These are phyloP conservation scores for Drosophila tanythrix DNA, from an alignment of 2,888 invertebrate genomes.

Conservation along the genomic window DNA sequence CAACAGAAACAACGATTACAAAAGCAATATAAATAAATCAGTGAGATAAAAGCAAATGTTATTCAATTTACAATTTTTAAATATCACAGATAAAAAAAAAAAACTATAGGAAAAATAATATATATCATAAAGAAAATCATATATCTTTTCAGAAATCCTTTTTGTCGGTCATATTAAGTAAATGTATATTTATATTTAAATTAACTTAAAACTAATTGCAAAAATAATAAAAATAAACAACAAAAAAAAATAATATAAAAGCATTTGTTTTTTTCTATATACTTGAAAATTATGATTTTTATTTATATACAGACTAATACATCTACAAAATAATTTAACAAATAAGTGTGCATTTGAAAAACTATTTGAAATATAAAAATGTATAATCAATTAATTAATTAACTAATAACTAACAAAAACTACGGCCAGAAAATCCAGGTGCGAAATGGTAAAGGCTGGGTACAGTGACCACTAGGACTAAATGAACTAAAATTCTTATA, in stretches of 20 bases:
- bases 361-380: too few species aligned
- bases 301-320: not conserved
- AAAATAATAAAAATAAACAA: constrained; percentile 27
- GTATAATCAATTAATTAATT: not conserved
- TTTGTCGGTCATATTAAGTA: constrained; percentile 64
- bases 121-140: constrained; percentile 7
- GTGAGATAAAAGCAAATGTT: constrained; percentile 26
- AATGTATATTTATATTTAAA: constrained; percentile 72
- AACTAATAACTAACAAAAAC: not conserved
- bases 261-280: not conserved
- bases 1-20: constrained; percentile 46
- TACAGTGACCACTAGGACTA: constrained; percentile 45
- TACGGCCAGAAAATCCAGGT: not conserved
- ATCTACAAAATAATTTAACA: not conserved
- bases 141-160: constrained; percentile 42
- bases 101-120: constrained; percentile 14
- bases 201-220: constrained; percentile 51
- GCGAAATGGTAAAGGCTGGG: not conserved
- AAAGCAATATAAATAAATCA: constrained; percentile 40
- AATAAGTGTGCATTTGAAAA: not conserved
- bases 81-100: constrained; percentile 9
- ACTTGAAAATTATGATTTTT: not conserved
- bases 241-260: constrained; percentile 8
- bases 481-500: constrained; percentile 17
- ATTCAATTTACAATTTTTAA: constrained; percentile 18